Evolutionary conservation across 1,140 invertebrate species (phyloP), one percentile per base, ranked within the genome.

Genomic region (Aradophagus sp.): DNA sequence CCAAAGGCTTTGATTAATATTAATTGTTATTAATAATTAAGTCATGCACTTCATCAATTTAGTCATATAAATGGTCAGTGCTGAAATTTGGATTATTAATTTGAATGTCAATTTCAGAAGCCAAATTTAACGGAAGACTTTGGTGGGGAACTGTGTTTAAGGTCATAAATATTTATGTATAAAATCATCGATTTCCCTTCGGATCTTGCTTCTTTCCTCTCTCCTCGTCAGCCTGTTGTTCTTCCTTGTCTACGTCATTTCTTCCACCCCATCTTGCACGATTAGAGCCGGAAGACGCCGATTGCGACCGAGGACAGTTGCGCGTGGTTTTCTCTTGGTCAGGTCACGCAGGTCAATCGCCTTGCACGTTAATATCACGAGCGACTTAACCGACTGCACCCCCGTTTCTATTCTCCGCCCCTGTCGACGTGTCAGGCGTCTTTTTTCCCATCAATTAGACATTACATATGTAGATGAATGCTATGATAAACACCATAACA

Each of bases 261-360:
- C 39, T 59, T 53, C 45, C 41, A 23, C 38, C 38, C 47, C 26
- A 68, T 61, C 48, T 31, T 47, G 29, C 15, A 45, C 27, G 19
- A 20, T 53, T 34, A 38, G 19, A 41, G 20, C 44, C 38, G 47
- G 41, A 53, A 59, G 59, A 45, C 14, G 23, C 59, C 73, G 76
- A 77, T 58, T 12, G 16, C 31, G 32, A 23, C 52, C 72, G 70
- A 69, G 38, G 56, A 70, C 35, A 39, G 45, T 47, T 67, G 70
- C 68, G 52, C 55, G 47, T 44, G 27, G 36, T 34, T 69, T 71
- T 71, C 75, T 79, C 72, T 80, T 68, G 80, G 78, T 78, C 80
- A 81, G 80, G 79, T 78, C 79, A 80, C 50, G 41, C 55, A 50
- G 79, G 80, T 81, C 79, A 81, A 75, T 79, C 73, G 75, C 77